Conservation (phyloP, 1,140 invertebrate species). For the Sweltsa coloradensis region DNA sequence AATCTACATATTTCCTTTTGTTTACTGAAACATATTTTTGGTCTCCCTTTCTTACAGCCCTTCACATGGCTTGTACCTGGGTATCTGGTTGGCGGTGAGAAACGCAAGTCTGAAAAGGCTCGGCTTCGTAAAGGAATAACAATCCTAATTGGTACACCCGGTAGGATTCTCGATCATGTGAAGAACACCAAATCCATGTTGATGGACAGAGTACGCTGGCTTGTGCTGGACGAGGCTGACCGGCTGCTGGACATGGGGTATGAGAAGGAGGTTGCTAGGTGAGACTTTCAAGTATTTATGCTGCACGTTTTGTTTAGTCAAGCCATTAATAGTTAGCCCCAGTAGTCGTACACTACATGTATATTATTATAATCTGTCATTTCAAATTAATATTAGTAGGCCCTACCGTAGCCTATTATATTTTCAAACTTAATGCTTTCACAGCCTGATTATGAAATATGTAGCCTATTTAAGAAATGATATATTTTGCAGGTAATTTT, state of each 20-base stretch:
- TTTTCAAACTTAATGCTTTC: too few relatives aligned
- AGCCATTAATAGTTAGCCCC: too few relatives aligned
- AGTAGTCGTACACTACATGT: too few relatives aligned
- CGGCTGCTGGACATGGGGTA: conserved; percentile 87
- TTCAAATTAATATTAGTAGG: too few relatives aligned
- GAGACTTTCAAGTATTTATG: too few relatives aligned
- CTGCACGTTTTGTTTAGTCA: too few relatives aligned
- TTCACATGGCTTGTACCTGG: conserved; percentile 88
- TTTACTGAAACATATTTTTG: conserved; percentile 1
- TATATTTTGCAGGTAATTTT: too few relatives aligned
- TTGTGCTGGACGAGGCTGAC: conserved; percentile 95
- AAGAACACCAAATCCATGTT: conserved; percentile 76
- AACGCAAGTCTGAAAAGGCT: conserved; percentile 87
- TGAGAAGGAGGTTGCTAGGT: conserved; percentile 72
- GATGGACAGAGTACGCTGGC: conserved; percentile 66
- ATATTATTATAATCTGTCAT: too few relatives aligned
- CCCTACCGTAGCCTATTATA: too few relatives aligned
- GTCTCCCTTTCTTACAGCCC: conserved; percentile 43
- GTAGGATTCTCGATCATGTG: conserved; percentile 91
- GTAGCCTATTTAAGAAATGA: too few relatives aligned
- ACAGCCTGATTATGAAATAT: too few relatives aligned
- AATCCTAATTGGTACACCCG: conserved; percentile 88
- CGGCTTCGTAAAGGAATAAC: conserved; percentile 82
- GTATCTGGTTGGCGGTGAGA: conserved; percentile 81
- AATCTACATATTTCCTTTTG: conserved; percentile 3